A percentile compares a stretch with the other conserved stretches of the same genome.
phyloP scores from a whole-genome alignment of 2,113 vertebrate species.

The Leptobrachium leishanense region DNA sequence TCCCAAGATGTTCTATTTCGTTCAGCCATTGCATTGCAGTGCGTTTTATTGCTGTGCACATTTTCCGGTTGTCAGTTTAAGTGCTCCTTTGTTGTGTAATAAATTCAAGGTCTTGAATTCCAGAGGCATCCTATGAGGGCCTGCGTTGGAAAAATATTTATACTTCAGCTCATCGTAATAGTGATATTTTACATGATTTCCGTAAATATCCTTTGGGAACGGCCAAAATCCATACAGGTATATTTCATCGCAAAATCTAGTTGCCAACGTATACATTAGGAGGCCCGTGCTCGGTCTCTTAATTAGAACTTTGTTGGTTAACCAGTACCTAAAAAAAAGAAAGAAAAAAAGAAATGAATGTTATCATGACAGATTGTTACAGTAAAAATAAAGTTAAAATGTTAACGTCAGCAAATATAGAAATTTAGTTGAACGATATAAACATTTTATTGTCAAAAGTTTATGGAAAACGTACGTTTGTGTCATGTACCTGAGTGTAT shows the following conservation, averaged over 20 bases:
- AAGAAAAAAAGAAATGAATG: not conserved
- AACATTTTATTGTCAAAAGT: too few species aligned
- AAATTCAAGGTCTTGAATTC: slow-evolving; percentile 82
- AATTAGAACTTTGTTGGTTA: slow-evolving; percentile 86
- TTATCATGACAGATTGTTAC: too few species aligned
- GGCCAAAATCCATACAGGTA: slow-evolving; percentile 89
- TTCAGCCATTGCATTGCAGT: slow-evolving; percentile 49
- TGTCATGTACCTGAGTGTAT: too few species aligned
- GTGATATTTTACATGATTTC: slow-evolving; percentile 84
- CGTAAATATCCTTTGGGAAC: slow-evolving; percentile 81
- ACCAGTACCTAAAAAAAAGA: slow-evolving; percentile 76
- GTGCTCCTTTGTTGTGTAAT: slow-evolving; percentile 80
- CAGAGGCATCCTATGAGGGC: slow-evolving; percentile 86
- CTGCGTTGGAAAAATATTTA: slow-evolving; percentile 81
- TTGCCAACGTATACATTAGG: slow-evolving; percentile 86
- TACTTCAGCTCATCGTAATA: slow-evolving; percentile 87
- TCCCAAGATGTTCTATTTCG: slow-evolving; percentile 52
- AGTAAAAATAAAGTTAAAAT: too few species aligned
- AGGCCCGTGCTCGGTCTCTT: slow-evolving; percentile 87
- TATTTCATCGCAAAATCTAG: slow-evolving; percentile 87
- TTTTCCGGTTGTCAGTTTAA: slow-evolving; percentile 83
- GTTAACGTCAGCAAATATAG: too few species aligned
- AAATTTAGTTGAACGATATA: too few species aligned
- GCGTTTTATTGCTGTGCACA: slow-evolving; percentile 73
- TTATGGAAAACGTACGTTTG: too few species aligned